A percentile compares a stretch with the other conserved stretches of the same genome.
phyloP scores from a whole-genome alignment of 1,140 invertebrate genomes.

The Drosophila rufa region DNA sequence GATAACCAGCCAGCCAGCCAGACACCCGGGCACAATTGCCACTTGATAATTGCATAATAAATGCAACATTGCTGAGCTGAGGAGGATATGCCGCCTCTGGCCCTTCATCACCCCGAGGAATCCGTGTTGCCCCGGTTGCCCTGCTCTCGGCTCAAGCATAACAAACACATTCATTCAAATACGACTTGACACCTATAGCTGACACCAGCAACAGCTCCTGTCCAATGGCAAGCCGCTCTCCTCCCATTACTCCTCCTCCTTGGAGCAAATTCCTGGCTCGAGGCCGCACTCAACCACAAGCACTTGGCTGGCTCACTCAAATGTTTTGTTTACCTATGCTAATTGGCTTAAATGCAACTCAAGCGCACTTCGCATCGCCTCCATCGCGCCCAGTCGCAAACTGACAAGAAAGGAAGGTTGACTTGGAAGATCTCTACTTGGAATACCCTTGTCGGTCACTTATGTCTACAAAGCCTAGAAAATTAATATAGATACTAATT shows the following conservation, averaged over 20 bases:
- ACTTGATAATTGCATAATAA: conserved; percentile 84
- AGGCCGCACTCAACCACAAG: conserved; percentile 70
- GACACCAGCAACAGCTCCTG: conserved; percentile 48
- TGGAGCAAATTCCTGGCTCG: conserved; percentile 30
- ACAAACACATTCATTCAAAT: conserved; percentile 73
- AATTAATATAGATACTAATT: background rate
- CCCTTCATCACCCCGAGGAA: conserved; percentile 21
- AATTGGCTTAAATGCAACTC: conserved; percentile 84
- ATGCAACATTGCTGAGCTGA: conserved; percentile 74
- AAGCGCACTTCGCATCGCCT: conserved; percentile 74
- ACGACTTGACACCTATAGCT: conserved; percentile 65
- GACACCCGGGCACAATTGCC: conserved; percentile 44
- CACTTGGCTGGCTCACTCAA: conserved; percentile 80
- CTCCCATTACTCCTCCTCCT: background rate
- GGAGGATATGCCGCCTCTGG: conserved; percentile 38
- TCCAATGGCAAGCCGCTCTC: conserved; percentile 23
- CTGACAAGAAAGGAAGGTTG: conserved; percentile 11
- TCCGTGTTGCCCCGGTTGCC: background rate
- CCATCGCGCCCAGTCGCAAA: conserved; percentile 64
- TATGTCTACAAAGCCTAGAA: background rate
- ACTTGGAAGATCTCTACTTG: background rate
- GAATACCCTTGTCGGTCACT: conserved; percentile 3
- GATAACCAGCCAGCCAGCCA: conserved; percentile 18
- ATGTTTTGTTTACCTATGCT: conserved; percentile 84
- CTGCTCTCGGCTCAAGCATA: conserved; percentile 42